These are phyloP conservation scores for Bombus ignitus DNA, from an alignment of 1,140 invertebrate genomes.

Conservation along the genomic window DNA sequence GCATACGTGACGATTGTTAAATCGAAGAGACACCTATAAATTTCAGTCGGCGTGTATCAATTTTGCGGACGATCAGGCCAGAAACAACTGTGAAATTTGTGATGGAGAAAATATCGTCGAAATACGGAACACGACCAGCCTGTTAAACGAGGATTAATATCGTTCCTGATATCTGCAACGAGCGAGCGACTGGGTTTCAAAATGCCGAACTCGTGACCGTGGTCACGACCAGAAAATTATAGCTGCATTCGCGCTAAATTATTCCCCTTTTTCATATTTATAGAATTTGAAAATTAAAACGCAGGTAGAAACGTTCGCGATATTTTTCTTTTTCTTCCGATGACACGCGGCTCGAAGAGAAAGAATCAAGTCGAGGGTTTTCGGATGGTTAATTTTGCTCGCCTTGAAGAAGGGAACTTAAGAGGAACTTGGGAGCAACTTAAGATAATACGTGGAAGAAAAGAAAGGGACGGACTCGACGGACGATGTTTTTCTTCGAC, in stretches of 20 bases:
- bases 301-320: background rate
- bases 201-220: background rate
- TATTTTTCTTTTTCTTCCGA: background rate
- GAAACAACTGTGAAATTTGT: background rate
- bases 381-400: background rate
- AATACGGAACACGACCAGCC: too few relatives aligned
- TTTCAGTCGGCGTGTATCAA: constrained; percentile 18
- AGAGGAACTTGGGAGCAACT: background rate
- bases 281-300: background rate
- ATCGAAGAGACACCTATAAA: constrained; percentile 66
- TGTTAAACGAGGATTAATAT: background rate
- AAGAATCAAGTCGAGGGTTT: too few relatives aligned
- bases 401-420: too few relatives aligned
- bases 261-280: background rate
- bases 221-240: background rate
- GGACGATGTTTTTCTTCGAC: too few relatives aligned
- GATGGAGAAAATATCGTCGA: background rate
- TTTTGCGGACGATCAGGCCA: constrained; percentile 18
- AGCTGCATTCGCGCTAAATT: constrained; percentile 2
- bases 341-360: too few relatives aligned
- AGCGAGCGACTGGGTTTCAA: background rate
- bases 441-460: background rate
- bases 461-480: background rate
- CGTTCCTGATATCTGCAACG: background rate
- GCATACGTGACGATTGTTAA: constrained; percentile 72